Conservation (phyloP, 2,797 vertebrate genomes). For the Sebastolobus alascanus region DNA sequence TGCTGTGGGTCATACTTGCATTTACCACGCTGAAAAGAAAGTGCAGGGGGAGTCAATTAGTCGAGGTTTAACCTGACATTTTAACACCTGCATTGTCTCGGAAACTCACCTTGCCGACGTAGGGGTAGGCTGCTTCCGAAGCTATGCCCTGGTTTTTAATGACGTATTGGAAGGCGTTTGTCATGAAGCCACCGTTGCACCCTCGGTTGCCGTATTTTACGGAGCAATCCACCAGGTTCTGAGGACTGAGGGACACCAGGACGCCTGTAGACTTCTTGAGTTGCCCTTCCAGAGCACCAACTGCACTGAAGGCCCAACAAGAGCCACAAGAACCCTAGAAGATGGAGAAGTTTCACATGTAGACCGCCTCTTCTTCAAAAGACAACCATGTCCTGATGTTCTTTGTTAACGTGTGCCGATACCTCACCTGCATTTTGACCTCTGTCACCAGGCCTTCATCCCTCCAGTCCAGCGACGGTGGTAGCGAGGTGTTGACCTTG, state of each 20-base stretch:
- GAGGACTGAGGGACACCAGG: constrained; percentile 74
- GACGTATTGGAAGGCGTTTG: constrained; percentile 73
- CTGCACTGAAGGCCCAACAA: constrained; percentile 82
- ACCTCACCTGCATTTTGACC: constrained; percentile 77
- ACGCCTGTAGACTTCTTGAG: constrained; percentile 70
- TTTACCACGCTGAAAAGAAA: constrained; percentile 45
- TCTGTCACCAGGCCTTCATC: constrained; percentile 66
- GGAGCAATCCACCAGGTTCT: constrained; percentile 81
- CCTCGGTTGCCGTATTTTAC: constrained; percentile 64
- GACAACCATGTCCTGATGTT: background rate
- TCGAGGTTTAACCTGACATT: background rate
- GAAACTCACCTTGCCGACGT: constrained; percentile 50
- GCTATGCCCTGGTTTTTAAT: constrained; percentile 70
- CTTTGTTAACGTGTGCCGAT: background rate
- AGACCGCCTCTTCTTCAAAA: background rate
- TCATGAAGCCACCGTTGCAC: constrained; percentile 74
- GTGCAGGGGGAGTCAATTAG: accelerated
- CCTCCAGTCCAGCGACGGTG: constrained; percentile 71
- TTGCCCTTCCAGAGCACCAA: constrained; percentile 78
- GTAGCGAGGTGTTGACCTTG: constrained; percentile 24
- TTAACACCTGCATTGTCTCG: accelerated
- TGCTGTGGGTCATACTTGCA: constrained; percentile 81
- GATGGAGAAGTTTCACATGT: accelerated
- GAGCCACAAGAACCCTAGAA: constrained; percentile 74
- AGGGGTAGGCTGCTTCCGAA: constrained; percentile 73